Base-by-base conservation (phyloP, 2,797 vertebrate species). In the Thaleichthys pacificus region DNA sequence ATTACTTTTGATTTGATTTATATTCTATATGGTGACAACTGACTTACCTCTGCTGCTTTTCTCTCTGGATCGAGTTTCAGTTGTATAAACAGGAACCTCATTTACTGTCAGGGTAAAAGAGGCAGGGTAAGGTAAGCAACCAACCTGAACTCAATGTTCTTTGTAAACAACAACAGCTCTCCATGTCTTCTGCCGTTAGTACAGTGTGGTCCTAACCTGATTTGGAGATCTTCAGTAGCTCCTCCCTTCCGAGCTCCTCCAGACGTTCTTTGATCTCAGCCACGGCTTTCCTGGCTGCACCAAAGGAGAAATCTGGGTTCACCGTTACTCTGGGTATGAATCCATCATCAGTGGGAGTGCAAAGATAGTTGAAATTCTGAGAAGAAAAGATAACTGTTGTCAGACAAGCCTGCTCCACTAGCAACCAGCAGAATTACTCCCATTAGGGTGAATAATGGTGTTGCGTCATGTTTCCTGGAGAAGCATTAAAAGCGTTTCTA, bases 341-440 rank as follows among this genome's bases (percentile, higher is more conserved):
- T 81, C 93, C 89, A 0, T 94, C 93, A 17, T 94, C 93, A 0
- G 93, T 93, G 30, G 93, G 93, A 67, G 93, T 94, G 86, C 93
- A 94, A 42, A 94, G 92, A 87, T 94, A 94, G 85, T 94, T 92
- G 82, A 94, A 94, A 83, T 94, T 94, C 93, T 94, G 84, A 61
- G 21, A 28, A 68, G 15, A 11, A 82, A 70, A 77, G 21, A 35
- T 32, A 7, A 63, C 24, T 17, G 15, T 32, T 5, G 26, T 35
- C 24, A 17, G 30, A 69, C 58, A 42, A 69, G 51, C 17, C 22
- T 49, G 57, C 32, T 24, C 32, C 28, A 4, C 17, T 21, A 24
- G 26, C 12, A 54, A 35, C 30, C 11, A 54, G 38, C 7, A 26
- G n/a, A 51, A 9, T 4, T 9, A n/a, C 26, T 5, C n/a, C n/a